Percentiles rank a stretch among this genome's conserved stretches.
phyloP scores from a whole-genome alignment of 1,140 invertebrate species.

The Pantala flavescens region DNA sequence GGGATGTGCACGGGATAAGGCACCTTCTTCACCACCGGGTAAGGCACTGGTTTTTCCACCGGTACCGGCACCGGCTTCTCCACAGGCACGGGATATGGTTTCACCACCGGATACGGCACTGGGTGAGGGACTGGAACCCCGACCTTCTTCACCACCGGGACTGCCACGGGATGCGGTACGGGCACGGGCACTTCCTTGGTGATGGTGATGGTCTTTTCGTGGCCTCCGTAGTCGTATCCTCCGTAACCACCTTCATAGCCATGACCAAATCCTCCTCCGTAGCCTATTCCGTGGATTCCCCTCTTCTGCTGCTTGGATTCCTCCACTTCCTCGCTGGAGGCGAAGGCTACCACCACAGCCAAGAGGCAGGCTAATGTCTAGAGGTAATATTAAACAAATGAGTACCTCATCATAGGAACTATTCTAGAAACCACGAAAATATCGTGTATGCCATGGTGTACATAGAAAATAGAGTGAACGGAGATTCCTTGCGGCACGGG shows the following conservation, averaged over 20 bases:
- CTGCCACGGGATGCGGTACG: background rate
- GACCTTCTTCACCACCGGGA: constrained; percentile 10
- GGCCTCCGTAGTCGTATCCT: background rate
- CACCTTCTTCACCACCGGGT: background rate
- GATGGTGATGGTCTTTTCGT: constrained; percentile 26
- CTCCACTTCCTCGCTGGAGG: background rate
- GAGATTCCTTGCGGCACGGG: too few relatives aligned
- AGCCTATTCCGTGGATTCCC: constrained; percentile 5
- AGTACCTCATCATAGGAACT: too few relatives aligned
- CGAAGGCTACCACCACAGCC: background rate
- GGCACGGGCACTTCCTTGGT: constrained; percentile 7
- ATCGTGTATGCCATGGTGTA: too few relatives aligned
- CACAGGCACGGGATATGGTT: background rate
- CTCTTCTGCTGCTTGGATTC: background rate
- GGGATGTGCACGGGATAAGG: constrained; percentile 20
- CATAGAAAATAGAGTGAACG: too few relatives aligned
- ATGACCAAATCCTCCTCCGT: constrained; percentile 17
- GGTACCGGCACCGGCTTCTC: background rate
- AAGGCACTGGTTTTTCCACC: constrained; percentile 17
- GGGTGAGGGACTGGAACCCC: constrained; percentile 3
- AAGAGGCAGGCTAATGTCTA: background rate
- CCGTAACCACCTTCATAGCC: background rate
- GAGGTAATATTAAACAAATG: too few relatives aligned
- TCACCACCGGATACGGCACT: constrained; percentile 2
- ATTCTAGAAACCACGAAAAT: too few relatives aligned